Evolutionary conservation across 2,113 vertebrate genomes (phyloP).

Genomic region (Monopterus albus): DNA sequence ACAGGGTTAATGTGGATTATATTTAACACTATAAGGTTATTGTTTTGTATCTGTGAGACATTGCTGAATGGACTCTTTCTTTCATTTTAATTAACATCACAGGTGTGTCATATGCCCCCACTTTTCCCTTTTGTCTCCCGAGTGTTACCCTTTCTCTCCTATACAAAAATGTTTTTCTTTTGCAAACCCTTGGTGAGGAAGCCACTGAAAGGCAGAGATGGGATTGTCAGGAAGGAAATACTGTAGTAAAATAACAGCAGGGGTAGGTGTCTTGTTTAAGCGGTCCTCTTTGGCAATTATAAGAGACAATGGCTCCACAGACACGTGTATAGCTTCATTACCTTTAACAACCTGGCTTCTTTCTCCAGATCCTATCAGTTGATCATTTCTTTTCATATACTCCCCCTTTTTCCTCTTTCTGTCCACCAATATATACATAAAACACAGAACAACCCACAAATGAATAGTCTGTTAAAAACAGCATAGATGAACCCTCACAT

Average conservation of each 20-base stretch:
- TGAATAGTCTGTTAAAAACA: not conserved
- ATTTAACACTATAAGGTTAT: conserved; percentile 44
- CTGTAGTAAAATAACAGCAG: conserved; percentile 83
- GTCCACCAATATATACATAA: conserved; percentile 34
- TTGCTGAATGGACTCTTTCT: conserved; percentile 85
- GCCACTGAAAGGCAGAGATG: conserved; percentile 73
- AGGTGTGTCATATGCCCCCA: conserved; percentile 84
- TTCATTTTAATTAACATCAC: conserved; percentile 89
- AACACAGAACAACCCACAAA: conserved; percentile 4
- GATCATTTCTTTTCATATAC: conserved; percentile 38
- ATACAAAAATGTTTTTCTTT: conserved; percentile 73
- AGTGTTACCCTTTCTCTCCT: conserved; percentile 11
- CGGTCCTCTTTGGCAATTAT: conserved; percentile 85
- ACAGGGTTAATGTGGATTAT: conserved; percentile 28
- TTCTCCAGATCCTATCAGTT: conserved; percentile 73
- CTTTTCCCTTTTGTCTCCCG: conserved; percentile 78
- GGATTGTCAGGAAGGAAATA: conserved; percentile 86
- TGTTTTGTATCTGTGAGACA: conserved; percentile 44
- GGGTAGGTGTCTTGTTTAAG: conserved; percentile 86
- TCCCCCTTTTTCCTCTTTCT: conserved; percentile 11
- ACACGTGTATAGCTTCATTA: conserved; percentile 86
- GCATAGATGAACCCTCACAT: not conserved
- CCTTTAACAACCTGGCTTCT: conserved; percentile 85
- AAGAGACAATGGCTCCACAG: conserved; percentile 82
- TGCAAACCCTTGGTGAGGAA: conserved; percentile 34